These are phyloP conservation scores for Elephantulus edwardii DNA, from an alignment of 2,113 vertebrate species.

Conservation along the genomic window DNA sequence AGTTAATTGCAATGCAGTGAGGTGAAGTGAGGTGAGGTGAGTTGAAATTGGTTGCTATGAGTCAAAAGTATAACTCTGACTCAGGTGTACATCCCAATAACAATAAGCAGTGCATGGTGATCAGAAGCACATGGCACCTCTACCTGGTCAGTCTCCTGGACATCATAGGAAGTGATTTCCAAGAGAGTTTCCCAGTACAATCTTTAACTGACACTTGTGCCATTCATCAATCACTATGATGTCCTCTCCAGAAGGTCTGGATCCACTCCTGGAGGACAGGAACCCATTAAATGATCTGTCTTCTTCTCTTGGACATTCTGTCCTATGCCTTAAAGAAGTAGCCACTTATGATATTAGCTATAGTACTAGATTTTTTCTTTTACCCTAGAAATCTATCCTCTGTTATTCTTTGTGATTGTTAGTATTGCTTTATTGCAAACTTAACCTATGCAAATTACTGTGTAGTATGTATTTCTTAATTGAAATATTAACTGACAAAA, in stretches of 20 bases:
- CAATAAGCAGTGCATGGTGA: too few relatives aligned
- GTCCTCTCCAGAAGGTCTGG: not conserved
- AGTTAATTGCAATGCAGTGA: too few relatives aligned
- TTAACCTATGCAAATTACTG: not conserved
- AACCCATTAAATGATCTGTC: not conserved
- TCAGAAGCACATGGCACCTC: not conserved
- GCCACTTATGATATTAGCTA: not conserved
- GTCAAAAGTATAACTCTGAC: too few relatives aligned
- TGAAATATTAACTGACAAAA: constrained; percentile 14
- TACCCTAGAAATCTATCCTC: not conserved
- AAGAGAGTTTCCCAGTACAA: not conserved
- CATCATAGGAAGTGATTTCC: not conserved
- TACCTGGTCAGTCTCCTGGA: not conserved
- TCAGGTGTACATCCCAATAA: too few relatives aligned
- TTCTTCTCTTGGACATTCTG: not conserved
- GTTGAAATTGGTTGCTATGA: too few relatives aligned
- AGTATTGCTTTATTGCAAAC: not conserved
- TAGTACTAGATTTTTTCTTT: too few relatives aligned
- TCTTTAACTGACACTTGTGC: too few relatives aligned
- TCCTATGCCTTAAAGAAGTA: not conserved
- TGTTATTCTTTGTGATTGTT: not conserved
- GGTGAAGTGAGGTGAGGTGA: too few relatives aligned
- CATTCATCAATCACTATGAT: not conserved
- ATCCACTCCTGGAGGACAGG: not conserved
- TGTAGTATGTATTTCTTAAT: not conserved